phyloP scores from a whole-genome alignment of 64 coral and sea anemone species.

The Dendrophyllia cribrosa region DNA sequence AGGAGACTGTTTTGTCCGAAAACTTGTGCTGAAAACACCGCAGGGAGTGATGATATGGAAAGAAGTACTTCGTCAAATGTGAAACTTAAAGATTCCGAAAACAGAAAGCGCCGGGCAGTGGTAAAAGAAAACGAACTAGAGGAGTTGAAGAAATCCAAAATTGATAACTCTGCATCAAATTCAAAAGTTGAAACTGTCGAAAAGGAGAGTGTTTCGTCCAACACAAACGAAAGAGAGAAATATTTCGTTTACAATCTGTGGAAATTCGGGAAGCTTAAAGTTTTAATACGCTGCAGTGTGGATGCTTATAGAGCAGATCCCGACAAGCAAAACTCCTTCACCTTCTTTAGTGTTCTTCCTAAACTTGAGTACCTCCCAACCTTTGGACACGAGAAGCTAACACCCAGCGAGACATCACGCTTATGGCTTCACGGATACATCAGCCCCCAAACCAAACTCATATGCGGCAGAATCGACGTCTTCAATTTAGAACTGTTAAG shows the following conservation, averaged over 20 bases:
- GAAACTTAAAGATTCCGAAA: neutral
- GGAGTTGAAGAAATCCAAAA: neutral
- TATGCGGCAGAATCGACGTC: constrained; percentile 78
- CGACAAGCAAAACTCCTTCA: constrained; percentile 3
- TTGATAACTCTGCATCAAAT: neutral
- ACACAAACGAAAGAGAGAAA: constrained; percentile 10
- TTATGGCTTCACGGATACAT: constrained; percentile 77
- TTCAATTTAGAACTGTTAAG: constrained; percentile 58
- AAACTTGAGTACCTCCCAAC: constrained; percentile 83
- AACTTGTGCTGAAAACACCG: neutral
- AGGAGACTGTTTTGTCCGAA: constrained; percentile 40
- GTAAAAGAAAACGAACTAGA: neutral
- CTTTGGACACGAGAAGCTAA: constrained; percentile 82
- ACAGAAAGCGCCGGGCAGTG: neutral
- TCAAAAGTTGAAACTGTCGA: neutral
- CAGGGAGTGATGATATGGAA: neutral
- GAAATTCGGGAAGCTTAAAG: constrained; percentile 83
- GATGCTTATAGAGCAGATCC: constrained; percentile 73
- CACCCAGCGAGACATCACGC: constrained; percentile 56
- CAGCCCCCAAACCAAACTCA: constrained; percentile 72
- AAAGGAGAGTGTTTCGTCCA: neutral
- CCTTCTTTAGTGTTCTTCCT: constrained; percentile 75
- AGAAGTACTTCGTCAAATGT: neutral
- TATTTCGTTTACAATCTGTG: constrained; percentile 84
- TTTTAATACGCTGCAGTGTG: constrained; percentile 77